Conservation (phyloP, 2,113 vertebrate genomes). For the Corythaixoides concolor region DNA sequence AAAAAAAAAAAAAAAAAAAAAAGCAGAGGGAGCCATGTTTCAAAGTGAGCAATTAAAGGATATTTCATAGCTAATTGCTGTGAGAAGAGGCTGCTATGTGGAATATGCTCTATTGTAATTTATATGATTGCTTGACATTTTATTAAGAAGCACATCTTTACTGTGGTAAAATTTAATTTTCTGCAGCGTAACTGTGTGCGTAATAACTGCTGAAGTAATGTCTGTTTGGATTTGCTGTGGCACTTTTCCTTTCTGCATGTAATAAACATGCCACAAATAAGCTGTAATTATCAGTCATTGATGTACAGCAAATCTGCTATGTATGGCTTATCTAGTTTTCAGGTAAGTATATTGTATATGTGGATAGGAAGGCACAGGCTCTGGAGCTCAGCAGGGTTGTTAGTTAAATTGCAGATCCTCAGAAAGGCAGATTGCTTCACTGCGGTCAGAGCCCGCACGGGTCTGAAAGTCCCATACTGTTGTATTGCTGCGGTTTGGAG, state of each 20-base stretch:
- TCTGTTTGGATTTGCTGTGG: conserved; percentile 26
- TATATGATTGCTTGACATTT: neutral
- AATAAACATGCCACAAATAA: neutral
- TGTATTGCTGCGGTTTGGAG: neutral
- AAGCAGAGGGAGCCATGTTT: conserved; percentile 6
- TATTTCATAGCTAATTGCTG: conserved; percentile 45
- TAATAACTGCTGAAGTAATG: neutral
- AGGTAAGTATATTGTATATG: neutral
- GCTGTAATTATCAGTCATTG: neutral
- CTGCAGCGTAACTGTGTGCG: neutral
- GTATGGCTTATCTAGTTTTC: neutral
- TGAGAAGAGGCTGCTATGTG: conserved; percentile 1
- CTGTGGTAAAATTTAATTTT: conserved; percentile 42
- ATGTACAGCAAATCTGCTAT: neutral
- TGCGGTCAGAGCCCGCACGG: neutral
- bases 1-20: neutral
- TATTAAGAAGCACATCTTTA: conserved; percentile 44
- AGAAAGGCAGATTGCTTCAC: neutral
- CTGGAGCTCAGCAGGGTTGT: neutral
- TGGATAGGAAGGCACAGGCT: neutral
- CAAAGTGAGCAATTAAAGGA: conserved; percentile 45
- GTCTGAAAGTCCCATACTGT: neutral
- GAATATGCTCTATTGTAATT: conserved; percentile 16
- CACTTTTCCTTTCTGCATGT: neutral
- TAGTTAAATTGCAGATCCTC: neutral